Percentiles rank a stretch among this genome's conserved stretches.
Evolutionary conservation across 53 echinoderm and acorn worm species (phyloP).

Genomic region (Stichopus horrens): DNA sequence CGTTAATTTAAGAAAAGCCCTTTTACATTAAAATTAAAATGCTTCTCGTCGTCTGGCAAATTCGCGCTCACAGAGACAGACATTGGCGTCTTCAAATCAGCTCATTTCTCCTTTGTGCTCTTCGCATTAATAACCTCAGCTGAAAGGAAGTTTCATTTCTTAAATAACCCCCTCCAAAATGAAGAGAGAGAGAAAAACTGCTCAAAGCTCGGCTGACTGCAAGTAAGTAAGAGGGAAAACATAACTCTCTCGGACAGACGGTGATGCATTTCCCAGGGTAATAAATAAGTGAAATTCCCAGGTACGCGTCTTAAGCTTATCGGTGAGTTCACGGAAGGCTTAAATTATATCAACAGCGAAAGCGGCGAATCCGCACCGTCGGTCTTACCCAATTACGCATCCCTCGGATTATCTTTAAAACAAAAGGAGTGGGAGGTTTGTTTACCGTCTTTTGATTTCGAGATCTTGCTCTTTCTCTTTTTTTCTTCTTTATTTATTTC

Average conservation of each 20-base stretch:
- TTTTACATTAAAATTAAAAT: no score
- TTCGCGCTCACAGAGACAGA: background rate
- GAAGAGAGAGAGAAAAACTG: background rate
- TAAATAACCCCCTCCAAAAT: background rate
- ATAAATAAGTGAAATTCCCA: background rate
- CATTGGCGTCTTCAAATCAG: background rate
- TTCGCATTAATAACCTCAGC: background rate
- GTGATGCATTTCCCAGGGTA: background rate
- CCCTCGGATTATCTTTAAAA: background rate
- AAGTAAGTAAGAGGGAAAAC: background rate
- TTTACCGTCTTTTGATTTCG: background rate
- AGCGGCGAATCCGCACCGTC: conserved; percentile 1
- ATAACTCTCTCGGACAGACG: background rate
- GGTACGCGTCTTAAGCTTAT: background rate
- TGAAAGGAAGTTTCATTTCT: conserved; percentile 5
- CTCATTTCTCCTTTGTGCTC: background rate
- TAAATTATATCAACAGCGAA: conserved; percentile 23
- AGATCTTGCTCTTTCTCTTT: background rate
- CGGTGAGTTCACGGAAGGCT: background rate
- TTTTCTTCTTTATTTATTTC: background rate
- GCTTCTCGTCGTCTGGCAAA: background rate
- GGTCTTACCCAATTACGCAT: conserved; percentile 31
- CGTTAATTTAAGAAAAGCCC: no score
- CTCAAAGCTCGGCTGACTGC: background rate
- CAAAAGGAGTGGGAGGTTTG: conserved; percentile 22